These are phyloP conservation scores for Pterobdella sp. DNA, from an alignment of 2,888 invertebrate species.

Conservation along the genomic window DNA sequence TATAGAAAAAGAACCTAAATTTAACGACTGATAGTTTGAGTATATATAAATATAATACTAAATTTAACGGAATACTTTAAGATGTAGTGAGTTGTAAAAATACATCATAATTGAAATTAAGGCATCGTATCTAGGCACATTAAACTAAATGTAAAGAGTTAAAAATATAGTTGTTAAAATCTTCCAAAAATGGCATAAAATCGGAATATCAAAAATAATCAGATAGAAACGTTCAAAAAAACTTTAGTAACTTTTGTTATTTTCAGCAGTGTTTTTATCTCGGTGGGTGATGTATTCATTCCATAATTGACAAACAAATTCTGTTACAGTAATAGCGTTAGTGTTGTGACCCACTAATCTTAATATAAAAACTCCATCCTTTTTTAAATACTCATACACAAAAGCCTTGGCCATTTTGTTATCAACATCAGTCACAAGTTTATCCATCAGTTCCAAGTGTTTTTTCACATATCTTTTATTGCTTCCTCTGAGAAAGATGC, in stretches of 20 bases:
- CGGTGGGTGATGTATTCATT: conserved; percentile 42
- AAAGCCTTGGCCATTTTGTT: conserved; percentile 40
- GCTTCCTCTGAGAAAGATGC: conserved; percentile 34
- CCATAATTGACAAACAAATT: conserved; percentile 50
- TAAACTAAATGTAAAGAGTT: no score
- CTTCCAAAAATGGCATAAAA: not conserved
- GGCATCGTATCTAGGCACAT: no score
- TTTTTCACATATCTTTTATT: conserved; percentile 38
- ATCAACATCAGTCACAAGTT: conserved; percentile 30
- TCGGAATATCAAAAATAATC: not conserved
- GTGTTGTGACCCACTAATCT: conserved; percentile 50
- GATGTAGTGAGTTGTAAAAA: no score
- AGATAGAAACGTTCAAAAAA: not conserved
- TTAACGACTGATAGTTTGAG: no score
- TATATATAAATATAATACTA: no score
- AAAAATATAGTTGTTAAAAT: no score
- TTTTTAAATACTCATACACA: conserved; percentile 48
- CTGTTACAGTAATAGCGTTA: conserved; percentile 51
- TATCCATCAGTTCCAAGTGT: conserved; percentile 37
- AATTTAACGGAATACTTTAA: no score
- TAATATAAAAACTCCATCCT: conserved; percentile 50
- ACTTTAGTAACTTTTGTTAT: not conserved
- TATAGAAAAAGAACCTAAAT: no score
- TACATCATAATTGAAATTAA: no score
- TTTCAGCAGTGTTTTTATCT: not conserved